Conservation (phyloP, 2,888 invertebrate species). For the Diploptera punctata region DNA sequence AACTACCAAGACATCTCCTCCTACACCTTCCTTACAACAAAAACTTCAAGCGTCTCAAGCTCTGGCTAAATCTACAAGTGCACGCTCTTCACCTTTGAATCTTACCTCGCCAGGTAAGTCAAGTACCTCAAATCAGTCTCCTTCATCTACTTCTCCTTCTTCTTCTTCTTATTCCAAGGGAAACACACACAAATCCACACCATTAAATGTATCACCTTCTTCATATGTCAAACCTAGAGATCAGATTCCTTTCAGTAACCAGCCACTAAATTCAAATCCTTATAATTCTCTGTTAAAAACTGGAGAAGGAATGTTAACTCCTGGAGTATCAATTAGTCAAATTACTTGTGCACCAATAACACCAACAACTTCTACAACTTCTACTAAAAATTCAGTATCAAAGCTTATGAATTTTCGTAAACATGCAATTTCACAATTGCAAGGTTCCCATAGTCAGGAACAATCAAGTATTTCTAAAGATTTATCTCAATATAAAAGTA, state of each 20-base stretch:
- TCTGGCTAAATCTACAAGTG: constrained; percentile 9
- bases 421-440: background rate
- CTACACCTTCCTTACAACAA: constrained; percentile 30
- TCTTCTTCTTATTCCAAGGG: no score
- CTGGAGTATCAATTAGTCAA: constrained; percentile 15
- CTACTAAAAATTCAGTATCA: background rate
- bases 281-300: constrained; percentile 16
- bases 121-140: background rate
- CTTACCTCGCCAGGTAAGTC: background rate
- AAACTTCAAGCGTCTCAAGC: constrained; percentile 32
- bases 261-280: background rate
- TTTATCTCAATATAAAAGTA: background rate
- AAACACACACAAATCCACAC: background rate
- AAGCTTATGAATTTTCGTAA: constrained; percentile 8
- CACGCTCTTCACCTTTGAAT: background rate
- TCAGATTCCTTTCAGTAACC: background rate
- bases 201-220: background rate
- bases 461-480: background rate
- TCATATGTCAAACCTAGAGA: constrained; percentile 1
- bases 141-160: background rate
- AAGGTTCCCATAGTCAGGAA: background rate
- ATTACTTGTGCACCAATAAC: background rate
- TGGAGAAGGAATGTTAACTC: constrained; percentile 9
- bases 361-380: background rate
- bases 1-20: background rate